Conservation (phyloP, 1,140 invertebrate species). For the Nautilus pompilius region DNA sequence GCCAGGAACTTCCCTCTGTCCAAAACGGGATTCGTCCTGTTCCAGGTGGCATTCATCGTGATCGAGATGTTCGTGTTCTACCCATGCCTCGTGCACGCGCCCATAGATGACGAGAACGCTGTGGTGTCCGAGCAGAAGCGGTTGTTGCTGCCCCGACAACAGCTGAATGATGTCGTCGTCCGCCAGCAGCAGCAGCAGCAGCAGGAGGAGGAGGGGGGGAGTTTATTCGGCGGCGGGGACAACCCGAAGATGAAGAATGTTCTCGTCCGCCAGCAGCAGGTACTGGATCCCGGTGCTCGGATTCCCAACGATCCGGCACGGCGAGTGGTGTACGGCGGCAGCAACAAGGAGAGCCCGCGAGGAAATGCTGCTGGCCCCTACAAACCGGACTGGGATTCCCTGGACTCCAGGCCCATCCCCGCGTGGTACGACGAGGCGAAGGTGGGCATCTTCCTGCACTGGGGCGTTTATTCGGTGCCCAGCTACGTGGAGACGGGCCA, state of each 20-base stretch:
- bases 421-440: constrained; percentile 52
- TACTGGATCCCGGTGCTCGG: not conserved
- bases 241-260: not conserved
- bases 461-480: constrained; percentile 50
- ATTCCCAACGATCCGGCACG: not conserved
- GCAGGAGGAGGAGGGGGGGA: not conserved
- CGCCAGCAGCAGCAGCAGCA: not conserved
- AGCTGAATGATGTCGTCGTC: too few relatives aligned
- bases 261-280: not conserved
- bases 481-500: constrained; percentile 14
- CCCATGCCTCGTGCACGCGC: not conserved
- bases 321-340: not conserved
- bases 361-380: too few relatives aligned
- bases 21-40: not conserved
- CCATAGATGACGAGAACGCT: not conserved
- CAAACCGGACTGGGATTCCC: constrained; percentile 40
- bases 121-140: not conserved
- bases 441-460: constrained; percentile 53
- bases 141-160: not conserved
- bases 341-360: not conserved
- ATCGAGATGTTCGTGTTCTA: not conserved
- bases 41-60: not conserved
- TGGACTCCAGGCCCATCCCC: constrained; percentile 47
- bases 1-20: not conserved
- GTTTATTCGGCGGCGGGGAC: not conserved